Evolutionary conservation across 2,888 invertebrate species (phyloP).

Genomic region (Thalpophila matura): DNA sequence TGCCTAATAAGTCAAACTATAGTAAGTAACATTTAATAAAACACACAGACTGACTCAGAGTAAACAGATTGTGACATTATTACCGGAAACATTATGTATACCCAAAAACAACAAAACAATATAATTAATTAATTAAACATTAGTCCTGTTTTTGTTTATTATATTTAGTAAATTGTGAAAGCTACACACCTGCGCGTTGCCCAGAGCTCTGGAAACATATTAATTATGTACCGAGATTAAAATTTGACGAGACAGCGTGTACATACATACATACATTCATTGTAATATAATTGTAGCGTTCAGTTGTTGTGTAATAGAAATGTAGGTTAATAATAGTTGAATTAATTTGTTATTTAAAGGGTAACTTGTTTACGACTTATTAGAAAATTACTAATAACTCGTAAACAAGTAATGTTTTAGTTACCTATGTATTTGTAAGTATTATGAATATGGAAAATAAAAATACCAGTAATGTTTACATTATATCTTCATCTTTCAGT

Average conservation of each 20-base stretch:
- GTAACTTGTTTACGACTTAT: conserved; percentile 7
- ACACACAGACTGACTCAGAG: neutral
- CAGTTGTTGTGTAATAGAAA: conserved; percentile 8
- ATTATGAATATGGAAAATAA: too few relatives aligned
- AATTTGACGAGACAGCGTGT: conserved; percentile 67
- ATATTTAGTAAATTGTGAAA: conserved; percentile 57
- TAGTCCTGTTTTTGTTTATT: conserved; percentile 34
- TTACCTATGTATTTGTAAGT: too few relatives aligned
- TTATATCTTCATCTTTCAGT: too few relatives aligned
- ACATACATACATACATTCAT: too few relatives aligned
- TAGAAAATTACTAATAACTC: too few relatives aligned
- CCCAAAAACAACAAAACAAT: neutral
- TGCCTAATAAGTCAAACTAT: too few relatives aligned
- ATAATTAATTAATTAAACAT: conserved; percentile 44
- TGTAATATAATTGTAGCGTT: conserved; percentile 41
- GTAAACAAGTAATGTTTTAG: too few relatives aligned
- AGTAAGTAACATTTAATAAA: too few relatives aligned
- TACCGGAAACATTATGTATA: conserved; percentile 6
- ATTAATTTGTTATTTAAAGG: conserved; percentile 17
- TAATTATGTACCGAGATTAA: conserved; percentile 68
- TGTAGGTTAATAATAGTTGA: conserved; percentile 29
- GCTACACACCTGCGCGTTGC: conserved; percentile 62
- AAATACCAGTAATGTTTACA: too few relatives aligned
- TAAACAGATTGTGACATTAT: neutral
- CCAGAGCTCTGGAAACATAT: conserved; percentile 62